Conservation (phyloP, 2,797 vertebrate species). For the Fundulus diaphanus region DNA sequence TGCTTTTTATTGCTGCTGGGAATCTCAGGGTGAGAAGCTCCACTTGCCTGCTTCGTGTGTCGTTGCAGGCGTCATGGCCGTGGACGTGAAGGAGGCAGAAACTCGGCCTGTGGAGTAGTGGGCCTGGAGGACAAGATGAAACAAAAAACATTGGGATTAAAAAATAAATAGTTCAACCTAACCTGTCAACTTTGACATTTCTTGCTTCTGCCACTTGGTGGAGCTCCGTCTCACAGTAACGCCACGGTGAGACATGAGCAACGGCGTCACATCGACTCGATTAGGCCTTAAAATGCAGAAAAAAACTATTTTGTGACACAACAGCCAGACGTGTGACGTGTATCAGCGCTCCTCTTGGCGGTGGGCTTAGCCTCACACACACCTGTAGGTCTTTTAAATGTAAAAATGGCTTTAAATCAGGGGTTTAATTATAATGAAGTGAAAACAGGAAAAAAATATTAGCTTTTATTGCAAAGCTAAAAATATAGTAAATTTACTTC, state of each 20-base stretch:
- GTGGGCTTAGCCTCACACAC: not conserved
- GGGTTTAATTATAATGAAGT: not conserved
- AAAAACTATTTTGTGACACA: not conserved
- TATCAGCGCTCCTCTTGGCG: not conserved
- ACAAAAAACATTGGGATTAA: not conserved
- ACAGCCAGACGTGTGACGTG: not conserved
- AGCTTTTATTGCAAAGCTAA: no score
- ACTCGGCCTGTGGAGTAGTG: slow-evolving; percentile 98
- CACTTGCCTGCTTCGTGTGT: slow-evolving; percentile 90
- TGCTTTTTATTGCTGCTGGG: not conserved
- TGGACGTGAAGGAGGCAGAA: slow-evolving; percentile 97
- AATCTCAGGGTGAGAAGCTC: not conserved
- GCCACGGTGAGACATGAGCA: not conserved
- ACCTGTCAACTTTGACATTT: not conserved
- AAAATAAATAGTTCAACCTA: no score
- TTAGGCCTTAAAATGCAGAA: not conserved
- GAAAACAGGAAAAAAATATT: no score
- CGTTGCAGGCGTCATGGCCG: slow-evolving; percentile 94
- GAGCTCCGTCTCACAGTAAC: not conserved
- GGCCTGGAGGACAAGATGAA: slow-evolving; percentile 79
- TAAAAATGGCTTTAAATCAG: not conserved
- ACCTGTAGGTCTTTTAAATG: not conserved
- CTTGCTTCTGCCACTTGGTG: not conserved
- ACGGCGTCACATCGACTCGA: not conserved
- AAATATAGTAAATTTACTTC: not conserved